A percentile compares a stretch with the other conserved stretches of the same genome.
Conservation (phyloP, 2,113 vertebrate species). For the Phoxinus phoxinus region DNA sequence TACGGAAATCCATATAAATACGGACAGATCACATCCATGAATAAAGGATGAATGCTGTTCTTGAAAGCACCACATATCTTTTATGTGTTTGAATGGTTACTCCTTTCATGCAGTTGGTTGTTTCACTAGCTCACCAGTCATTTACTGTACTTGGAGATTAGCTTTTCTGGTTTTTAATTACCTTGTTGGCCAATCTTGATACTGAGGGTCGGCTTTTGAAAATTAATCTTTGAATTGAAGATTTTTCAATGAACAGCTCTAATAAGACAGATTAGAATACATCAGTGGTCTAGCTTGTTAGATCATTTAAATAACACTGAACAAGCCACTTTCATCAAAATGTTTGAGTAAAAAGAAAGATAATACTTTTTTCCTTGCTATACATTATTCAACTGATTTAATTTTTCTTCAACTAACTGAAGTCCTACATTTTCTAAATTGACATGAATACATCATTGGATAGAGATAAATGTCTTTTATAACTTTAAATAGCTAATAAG, state of each 20-base stretch:
- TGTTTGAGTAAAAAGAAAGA: neutral
- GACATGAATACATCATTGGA: neutral
- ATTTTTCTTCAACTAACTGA: neutral
- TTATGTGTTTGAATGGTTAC: neutral
- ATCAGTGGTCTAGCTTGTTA: neutral
- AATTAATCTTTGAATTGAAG: constrained; percentile 5
- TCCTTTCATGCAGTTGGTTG: neutral
- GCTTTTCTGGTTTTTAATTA: constrained; percentile 18
- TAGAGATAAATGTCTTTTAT: constrained; percentile 4
- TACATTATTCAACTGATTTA: neutral
- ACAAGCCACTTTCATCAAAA: constrained; percentile 10
- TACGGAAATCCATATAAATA: too few species aligned
- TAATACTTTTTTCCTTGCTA: neutral
- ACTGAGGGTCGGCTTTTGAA: neutral
- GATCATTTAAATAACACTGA: neutral
- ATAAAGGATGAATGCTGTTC: neutral
- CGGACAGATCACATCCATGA: too few species aligned
- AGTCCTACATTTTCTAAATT: neutral
- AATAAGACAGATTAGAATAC: constrained; percentile 3
- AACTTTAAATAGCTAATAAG: constrained; percentile 23
- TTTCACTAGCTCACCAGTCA: constrained; percentile 6
- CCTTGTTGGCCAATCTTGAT: constrained; percentile 9
- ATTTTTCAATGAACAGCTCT: constrained; percentile 17
- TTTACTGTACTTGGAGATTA: neutral
- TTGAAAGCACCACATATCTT: neutral